Evolutionary conservation across 2,113 vertebrate species (phyloP).

Genomic region (Martes martes): DNA sequence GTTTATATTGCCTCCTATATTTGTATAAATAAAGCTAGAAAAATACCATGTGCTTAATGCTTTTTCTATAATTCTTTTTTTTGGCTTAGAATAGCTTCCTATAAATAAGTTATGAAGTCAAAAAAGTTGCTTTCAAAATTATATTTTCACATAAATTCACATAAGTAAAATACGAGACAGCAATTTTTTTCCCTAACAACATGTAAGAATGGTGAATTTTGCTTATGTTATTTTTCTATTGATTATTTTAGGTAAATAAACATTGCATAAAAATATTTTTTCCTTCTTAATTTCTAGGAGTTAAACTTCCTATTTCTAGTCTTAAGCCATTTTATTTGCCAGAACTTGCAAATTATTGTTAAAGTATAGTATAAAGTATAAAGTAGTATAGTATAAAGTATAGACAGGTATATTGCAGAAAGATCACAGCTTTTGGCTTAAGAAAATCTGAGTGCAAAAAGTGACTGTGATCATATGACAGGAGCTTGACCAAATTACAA

Average conservation of each 20-base stretch:
- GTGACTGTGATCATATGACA: not conserved
- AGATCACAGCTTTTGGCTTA: not conserved
- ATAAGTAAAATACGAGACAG: not conserved
- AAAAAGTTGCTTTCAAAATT: conserved; percentile 12
- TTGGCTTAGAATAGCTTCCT: not conserved
- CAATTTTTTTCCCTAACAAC: not conserved
- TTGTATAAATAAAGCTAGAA: conserved; percentile 7
- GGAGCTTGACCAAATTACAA: not conserved
- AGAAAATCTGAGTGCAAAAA: not conserved
- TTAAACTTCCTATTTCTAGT: not conserved
- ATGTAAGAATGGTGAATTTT: not conserved
- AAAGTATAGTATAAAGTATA: not conserved
- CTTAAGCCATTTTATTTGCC: not conserved
- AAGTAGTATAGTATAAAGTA: not conserved
- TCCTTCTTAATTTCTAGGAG: not conserved
- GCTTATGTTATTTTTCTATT: not conserved
- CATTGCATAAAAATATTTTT: not conserved
- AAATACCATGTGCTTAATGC: not conserved
- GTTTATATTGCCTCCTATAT: not conserved
- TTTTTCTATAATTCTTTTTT: not conserved
- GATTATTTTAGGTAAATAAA: not conserved
- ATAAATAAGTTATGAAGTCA: conserved; percentile 4
- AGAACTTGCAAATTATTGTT: not conserved
- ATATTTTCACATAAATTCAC: conserved; percentile 10
- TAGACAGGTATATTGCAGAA: not conserved